Percentiles rank a stretch among this genome's conserved stretches.
phyloP scores from a whole-genome alignment of 2,113 vertebrate species.

The Scolopax mira region DNA sequence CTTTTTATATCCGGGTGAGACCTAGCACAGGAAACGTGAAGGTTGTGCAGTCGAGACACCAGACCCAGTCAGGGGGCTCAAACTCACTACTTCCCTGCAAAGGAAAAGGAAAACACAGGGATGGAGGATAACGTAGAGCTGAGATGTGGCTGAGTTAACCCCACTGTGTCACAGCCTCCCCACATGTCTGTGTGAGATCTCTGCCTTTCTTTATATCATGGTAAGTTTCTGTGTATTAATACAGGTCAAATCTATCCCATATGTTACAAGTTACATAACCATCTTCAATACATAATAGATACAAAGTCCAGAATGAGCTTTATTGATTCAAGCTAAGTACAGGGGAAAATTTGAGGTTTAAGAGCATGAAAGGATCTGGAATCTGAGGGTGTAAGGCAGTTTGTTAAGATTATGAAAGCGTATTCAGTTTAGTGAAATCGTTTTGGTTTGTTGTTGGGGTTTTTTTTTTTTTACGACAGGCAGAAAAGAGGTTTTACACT shows the following conservation, averaged over 20 bases:
- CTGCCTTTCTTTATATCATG: neutral
- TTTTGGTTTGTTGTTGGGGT: too few relatives aligned
- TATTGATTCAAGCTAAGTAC: neutral
- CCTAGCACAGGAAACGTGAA: neutral
- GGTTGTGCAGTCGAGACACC: fast-evolving
- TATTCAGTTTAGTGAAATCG: neutral
- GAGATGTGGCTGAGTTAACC: neutral
- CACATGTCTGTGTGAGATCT: neutral
- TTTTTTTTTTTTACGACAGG: neutral
- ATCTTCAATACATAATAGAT: neutral
- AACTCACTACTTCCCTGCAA: neutral
- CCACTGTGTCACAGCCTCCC: neutral
- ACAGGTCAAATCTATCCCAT: neutral
- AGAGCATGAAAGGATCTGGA: neutral
- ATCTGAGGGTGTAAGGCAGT: neutral
- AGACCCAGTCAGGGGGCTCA: neutral
- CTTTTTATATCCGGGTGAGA: neutral
- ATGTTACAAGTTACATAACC: neutral
- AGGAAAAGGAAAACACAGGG: neutral
- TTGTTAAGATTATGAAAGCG: neutral
- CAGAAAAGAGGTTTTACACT: neutral
- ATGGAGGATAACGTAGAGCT: neutral
- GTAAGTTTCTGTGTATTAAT: neutral
- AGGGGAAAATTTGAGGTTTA: neutral
- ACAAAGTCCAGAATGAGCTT: neutral